Percentiles rank a stretch among this genome's conserved stretches.
Evolutionary conservation across 2,888 invertebrate species (phyloP).

Genomic region (Drosophila infuscata): DNA sequence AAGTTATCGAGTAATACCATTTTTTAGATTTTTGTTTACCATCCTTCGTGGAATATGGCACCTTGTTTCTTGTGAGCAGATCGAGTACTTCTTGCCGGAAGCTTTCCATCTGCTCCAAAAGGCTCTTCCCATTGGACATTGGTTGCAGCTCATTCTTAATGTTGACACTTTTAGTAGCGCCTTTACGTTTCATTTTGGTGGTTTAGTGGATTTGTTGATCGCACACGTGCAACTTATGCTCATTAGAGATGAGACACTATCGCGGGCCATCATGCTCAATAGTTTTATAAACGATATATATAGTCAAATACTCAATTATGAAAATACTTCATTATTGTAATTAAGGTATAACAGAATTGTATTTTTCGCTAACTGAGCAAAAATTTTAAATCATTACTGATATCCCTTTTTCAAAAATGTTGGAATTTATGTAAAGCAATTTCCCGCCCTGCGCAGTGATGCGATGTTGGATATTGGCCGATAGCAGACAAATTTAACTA

Average conservation of each 20-base stretch:
- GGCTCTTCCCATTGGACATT: constrained; percentile 10
- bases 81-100: constrained; percentile 71
- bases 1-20: constrained; percentile 17
- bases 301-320: constrained; percentile 1
- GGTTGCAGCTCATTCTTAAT: constrained; percentile 5
- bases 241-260: constrained; percentile 22
- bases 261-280: background rate
- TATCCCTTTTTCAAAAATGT: too few relatives aligned
- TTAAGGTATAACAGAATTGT: background rate
- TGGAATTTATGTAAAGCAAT: background rate
- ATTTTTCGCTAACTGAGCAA: background rate
- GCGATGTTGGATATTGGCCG: background rate
- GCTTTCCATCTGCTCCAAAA: constrained; percentile 10
- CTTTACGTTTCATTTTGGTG: constrained; percentile 28
- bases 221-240: constrained; percentile 53
- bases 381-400: background rate
- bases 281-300: background rate
- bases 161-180: constrained; percentile 27
- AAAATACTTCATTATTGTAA: background rate
- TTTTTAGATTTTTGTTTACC: constrained; percentile 58
- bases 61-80: constrained; percentile 78
- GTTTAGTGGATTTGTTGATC: background rate
- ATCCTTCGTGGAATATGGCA: constrained; percentile 82
- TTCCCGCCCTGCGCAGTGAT: background rate
- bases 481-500: background rate